Evolutionary conservation across 2,888 invertebrate species (phyloP).

Genomic region (Sepioteuthis lessoniana): DNA sequence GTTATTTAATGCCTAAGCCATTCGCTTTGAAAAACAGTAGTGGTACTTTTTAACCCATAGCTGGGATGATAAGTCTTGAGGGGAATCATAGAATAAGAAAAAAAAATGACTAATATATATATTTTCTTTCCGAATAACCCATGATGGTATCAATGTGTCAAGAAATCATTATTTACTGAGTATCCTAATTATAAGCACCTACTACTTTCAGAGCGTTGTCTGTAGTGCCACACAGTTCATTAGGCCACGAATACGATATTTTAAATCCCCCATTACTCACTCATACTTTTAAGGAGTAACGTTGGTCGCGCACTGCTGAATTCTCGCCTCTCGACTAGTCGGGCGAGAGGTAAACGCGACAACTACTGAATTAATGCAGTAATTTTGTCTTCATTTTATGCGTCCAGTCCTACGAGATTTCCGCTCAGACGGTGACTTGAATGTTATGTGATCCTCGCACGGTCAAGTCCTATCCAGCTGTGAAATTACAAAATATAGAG

Average conservation of each 20-base stretch:
- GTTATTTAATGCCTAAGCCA: too few relatives aligned
- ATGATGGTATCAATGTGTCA: too few relatives aligned
- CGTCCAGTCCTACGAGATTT: not conserved
- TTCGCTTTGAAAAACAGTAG: too few relatives aligned
- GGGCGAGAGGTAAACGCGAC: too few relatives aligned
- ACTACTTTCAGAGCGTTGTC: not conserved
- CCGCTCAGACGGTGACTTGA: not conserved
- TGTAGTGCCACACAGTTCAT: not conserved
- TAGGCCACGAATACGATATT: not conserved
- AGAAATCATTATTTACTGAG: too few relatives aligned
- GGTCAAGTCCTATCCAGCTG: not conserved
- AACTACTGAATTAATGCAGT: not conserved
- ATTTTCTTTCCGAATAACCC: too few relatives aligned
- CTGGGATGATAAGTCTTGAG: too few relatives aligned
- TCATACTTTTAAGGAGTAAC: not conserved
- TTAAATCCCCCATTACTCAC: not conserved
- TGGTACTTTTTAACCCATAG: too few relatives aligned
- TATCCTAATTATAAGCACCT: too few relatives aligned
- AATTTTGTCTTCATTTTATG: not conserved
- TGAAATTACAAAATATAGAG: not conserved
- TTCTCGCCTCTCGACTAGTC: not conserved
- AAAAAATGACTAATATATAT: too few relatives aligned
- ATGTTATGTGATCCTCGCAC: not conserved
- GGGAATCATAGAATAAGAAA: too few relatives aligned
- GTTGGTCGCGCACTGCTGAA: not conserved